Evolutionary conservation across 2,888 invertebrate genomes (phyloP), one percentile per base, ranked within the genome.

Genomic region (Coleophora flavipennella): DNA sequence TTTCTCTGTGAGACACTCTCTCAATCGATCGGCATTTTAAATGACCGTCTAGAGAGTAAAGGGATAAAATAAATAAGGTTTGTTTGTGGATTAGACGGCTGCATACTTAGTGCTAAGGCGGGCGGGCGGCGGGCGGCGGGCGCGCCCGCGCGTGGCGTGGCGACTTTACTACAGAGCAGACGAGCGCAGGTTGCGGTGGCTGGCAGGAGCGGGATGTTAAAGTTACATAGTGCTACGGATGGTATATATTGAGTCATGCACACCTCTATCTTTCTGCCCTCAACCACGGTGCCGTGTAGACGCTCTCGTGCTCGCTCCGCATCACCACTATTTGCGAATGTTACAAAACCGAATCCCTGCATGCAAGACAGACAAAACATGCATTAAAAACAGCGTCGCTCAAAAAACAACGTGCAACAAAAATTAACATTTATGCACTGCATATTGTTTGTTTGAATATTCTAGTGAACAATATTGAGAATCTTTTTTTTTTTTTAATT

Each of bases 291-390:
- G 93, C 98, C 98, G 93, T 99, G 98, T 91, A 99, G 95, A 92
- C 97, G 96, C 92, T 97, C 97, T 92, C 99, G 96, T 94, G 99
- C 99, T 92, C 96, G 94, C 92, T 99, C 99, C 89, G 99, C 99
- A 91, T 99, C 99, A 91, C 94, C 94, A 92, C 96, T 96, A 94
- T 96, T 97, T 93, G 97, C 97, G 96, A 99, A 99, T 92, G 99
- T 99, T 93, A 99, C 99, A 95, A 99, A 99, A 94, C 99, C 99
- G 94, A 99, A 99, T 92, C 99, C 99, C 99, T 99, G 95, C 93
- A 94, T 94, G 95, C 94, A 94, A 90, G 93, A 94, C 93, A 93
- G 92, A 93, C 92, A 93, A 92, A 92, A 92, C 93, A 93, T 93
- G 93, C 93, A 93, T 92, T 92, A 92, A 91, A 91, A 86, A 90